Percentiles rank a stretch among this genome's conserved stretches.
These are phyloP conservation scores for Drosophila neotestacea DNA, from an alignment of 2,888 invertebrate genomes.

Conservation along the genomic window DNA sequence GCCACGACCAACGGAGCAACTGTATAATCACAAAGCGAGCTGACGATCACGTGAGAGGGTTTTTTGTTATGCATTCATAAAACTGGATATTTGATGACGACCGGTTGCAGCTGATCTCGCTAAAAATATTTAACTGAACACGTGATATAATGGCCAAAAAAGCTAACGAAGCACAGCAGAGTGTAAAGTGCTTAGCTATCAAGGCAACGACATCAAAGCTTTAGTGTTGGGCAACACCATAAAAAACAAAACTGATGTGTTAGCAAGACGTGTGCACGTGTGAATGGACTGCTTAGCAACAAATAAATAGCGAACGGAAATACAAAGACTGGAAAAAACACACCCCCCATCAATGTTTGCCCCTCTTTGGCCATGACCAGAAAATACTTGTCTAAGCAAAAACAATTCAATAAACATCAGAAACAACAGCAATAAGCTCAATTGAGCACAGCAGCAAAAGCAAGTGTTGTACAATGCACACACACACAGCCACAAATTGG, in stretches of 20 bases:
- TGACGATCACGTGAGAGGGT: constrained; percentile 45
- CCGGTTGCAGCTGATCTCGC: constrained; percentile 26
- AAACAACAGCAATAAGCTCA: constrained; percentile 25
- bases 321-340: constrained; percentile 9
- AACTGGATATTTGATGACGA: constrained; percentile 48
- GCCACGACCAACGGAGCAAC: constrained; percentile 3
- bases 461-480: constrained; percentile 12
- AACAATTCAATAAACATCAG: constrained; percentile 48
- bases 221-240: constrained; percentile 1
- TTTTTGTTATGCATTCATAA: constrained; percentile 3
- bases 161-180: constrained; percentile 3
- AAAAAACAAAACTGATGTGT: constrained; percentile 11
- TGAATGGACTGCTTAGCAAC: constrained; percentile 57
- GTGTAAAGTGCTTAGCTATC: constrained; percentile 24
- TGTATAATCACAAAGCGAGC: constrained; percentile 8
- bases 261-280: constrained; percentile 72
- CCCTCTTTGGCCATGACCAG: not conserved
- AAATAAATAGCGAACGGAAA: constrained; percentile 25
- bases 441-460: constrained; percentile 36
- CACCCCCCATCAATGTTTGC: not conserved
- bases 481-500: constrained; percentile 1
- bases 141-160: constrained; percentile 50
- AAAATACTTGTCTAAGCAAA: constrained; percentile 39
- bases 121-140: constrained; percentile 33
- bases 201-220: constrained; percentile 10